These are phyloP conservation scores for Eupristina koningsbergeri DNA, from an alignment of 1,140 invertebrate species.

Conservation along the genomic window DNA sequence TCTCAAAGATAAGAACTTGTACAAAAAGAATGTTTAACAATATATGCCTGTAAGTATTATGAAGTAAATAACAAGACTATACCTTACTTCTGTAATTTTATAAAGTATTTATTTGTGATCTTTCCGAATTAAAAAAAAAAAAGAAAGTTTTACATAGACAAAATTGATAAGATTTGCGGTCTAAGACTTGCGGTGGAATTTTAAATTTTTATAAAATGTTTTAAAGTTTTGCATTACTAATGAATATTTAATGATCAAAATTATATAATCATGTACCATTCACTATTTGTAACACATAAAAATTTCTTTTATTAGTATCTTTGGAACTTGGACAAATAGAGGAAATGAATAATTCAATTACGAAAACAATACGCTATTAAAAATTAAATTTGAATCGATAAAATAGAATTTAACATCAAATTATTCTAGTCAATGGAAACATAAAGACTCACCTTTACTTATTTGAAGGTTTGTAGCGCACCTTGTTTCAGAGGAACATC, in stretches of 20 bases:
- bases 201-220: not conserved
- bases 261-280: not conserved
- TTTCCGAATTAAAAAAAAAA: no score
- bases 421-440: not conserved
- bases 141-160: no score
- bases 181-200: no score
- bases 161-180: no score
- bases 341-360: not conserved
- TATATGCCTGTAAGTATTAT: no score
- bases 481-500: no score
- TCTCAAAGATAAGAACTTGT: not conserved
- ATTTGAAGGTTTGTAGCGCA: not conserved
- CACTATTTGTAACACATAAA: not conserved
- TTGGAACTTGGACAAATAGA: not conserved
- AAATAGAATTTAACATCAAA: not conserved
- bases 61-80: no score
- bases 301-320: not conserved
- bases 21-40: not conserved
- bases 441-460: not conserved
- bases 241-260: no score
- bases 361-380: not conserved
- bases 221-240: not conserved
- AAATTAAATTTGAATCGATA: not conserved
- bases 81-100: no score
- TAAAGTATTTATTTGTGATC: no score